phyloP scores from a whole-genome alignment of 2,888 invertebrate species.

The Acronicta aceris region DNA sequence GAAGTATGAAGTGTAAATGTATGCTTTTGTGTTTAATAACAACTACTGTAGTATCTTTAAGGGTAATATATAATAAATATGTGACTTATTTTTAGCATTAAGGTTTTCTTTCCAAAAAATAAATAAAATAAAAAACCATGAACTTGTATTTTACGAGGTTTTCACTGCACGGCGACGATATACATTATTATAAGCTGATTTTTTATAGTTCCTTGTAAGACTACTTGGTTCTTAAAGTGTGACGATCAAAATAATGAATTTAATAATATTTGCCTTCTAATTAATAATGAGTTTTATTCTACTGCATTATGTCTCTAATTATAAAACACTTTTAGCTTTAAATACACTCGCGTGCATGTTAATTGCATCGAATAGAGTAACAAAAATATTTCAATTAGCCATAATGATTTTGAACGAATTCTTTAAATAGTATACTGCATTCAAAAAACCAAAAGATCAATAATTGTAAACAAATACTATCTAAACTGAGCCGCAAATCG shows the following conservation, averaged over 20 bases:
- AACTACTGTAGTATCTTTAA: no score
- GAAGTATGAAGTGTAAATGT: no score
- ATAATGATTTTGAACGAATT: constrained; percentile 32
- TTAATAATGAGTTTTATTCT: not conserved
- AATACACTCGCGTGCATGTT: constrained; percentile 43
- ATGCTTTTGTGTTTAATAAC: no score
- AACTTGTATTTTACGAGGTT: no score
- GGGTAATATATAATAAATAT: no score
- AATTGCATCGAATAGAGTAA: constrained; percentile 41
- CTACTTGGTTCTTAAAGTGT: no score
- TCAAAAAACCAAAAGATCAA: not conserved
- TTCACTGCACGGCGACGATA: no score
- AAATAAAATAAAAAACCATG: no score
- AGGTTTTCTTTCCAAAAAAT: no score
- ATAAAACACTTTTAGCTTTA: constrained; percentile 37
- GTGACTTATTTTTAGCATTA: no score
- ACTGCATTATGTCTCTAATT: constrained; percentile 46
- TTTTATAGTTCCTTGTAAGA: no score
- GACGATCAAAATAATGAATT: not conserved
- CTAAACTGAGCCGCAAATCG: not conserved
- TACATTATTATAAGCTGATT: no score
- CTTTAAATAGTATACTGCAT: constrained; percentile 10
- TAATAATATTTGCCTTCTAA: not conserved
- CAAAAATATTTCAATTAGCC: constrained; percentile 42
- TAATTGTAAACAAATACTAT: not conserved